phyloP scores from a whole-genome alignment of 2,888 invertebrate genomes.

The Zaprionus obscuricornis region DNA sequence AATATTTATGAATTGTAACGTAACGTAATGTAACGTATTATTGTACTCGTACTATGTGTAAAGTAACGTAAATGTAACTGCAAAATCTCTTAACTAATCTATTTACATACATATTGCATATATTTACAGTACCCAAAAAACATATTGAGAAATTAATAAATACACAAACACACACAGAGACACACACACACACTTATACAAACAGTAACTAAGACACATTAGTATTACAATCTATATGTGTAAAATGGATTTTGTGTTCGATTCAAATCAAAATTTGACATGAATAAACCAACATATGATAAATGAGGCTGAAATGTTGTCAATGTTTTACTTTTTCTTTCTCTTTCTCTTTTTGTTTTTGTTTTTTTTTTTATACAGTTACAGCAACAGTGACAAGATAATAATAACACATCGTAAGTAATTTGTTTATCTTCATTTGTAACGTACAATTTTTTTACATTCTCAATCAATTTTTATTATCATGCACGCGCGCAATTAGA shows the following conservation, averaged over 20 bases:
- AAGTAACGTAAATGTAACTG: conserved; percentile 69
- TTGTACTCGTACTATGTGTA: conserved; percentile 54
- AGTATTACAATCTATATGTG: conserved; percentile 28
- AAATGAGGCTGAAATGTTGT: conserved; percentile 40
- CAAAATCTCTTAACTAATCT: conserved; percentile 57
- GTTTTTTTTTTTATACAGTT: no score
- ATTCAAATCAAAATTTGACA: conserved; percentile 63
- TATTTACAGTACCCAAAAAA: conserved; percentile 45
- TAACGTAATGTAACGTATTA: no score
- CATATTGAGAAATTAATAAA: not conserved
- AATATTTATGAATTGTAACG: conserved; percentile 63
- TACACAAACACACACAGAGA: not conserved
- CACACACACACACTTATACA: conserved; percentile 3
- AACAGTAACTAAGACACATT: no score
- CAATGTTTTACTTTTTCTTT: no score
- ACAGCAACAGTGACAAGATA: no score
- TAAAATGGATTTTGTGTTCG: conserved; percentile 51
- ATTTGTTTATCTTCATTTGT: no score
- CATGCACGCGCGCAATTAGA: conserved; percentile 20
- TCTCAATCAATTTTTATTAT: conserved; percentile 42
- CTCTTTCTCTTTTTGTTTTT: no score
- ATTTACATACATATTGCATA: conserved; percentile 33
- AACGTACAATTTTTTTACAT: conserved; percentile 3
- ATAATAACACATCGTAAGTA: no score
- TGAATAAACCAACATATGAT: conserved; percentile 66